A percentile compares a stretch with the other conserved stretches of the same genome.
Conservation (phyloP, 2,888 invertebrate genomes). For the Hyles lineata region DNA sequence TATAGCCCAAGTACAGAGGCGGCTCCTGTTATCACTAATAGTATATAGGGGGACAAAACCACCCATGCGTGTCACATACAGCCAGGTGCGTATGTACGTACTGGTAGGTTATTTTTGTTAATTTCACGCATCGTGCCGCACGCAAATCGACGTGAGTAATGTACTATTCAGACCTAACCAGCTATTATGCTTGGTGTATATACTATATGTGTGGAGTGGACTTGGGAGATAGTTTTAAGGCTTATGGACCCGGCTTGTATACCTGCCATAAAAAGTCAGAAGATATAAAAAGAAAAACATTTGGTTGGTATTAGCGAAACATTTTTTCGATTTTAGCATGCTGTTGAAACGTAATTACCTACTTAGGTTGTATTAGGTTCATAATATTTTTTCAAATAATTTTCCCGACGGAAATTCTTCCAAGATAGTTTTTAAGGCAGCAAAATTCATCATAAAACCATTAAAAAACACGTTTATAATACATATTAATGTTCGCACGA, state of each 20-base stretch:
- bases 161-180: conserved; percentile 33
- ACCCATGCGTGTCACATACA: conserved; percentile 40
- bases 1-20: conserved; percentile 6
- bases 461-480: neutral
- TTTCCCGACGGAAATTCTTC: no score
- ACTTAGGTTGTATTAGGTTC: no score
- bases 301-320: no score
- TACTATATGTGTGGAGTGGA: neutral
- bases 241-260: neutral
- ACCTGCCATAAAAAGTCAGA: no score
- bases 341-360: no score
- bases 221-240: neutral
- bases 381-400: no score
- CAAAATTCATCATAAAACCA: neutral
- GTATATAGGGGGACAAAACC: conserved; percentile 30
- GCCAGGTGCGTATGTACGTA: conserved; percentile 46
- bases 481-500: neutral
- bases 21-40: conserved; percentile 2
- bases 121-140: conserved; percentile 71
- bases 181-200: conserved; percentile 4
- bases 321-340: no score
- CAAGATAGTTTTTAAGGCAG: no score
- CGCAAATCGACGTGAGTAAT: conserved; percentile 60
- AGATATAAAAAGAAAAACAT: no score
- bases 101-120: conserved; percentile 66